phyloP scores from a whole-genome alignment of 2,888 invertebrate species.

The Limnephilus auricula region DNA sequence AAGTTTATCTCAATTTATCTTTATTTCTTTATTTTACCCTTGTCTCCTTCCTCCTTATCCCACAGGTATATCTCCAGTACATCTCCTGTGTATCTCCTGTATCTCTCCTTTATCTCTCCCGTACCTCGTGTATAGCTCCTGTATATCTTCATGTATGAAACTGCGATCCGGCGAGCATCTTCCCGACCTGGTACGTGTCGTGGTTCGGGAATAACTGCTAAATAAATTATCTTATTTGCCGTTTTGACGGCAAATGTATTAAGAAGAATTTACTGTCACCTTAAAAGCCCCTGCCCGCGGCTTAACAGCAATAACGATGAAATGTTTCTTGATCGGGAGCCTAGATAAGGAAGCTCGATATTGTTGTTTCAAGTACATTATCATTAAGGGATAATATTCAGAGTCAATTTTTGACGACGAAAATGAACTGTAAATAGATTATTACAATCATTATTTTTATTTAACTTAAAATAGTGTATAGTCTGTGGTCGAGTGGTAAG shows the following conservation, averaged over 20 bases:
- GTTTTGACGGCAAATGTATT: conserved; percentile 66
- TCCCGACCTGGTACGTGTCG: conserved; percentile 57
- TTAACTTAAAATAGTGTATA: no score
- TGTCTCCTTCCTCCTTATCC: conserved; percentile 53
- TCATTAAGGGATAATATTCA: neutral
- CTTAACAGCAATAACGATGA: conserved; percentile 43
- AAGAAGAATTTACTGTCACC: conserved; percentile 60
- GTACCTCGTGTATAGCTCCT: conserved; percentile 41
- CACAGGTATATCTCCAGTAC: conserved; percentile 38
- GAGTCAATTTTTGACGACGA: neutral
- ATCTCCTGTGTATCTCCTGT: neutral
- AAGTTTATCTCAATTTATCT: conserved; percentile 67
- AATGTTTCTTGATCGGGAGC: neutral
- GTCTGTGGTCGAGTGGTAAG: no score
- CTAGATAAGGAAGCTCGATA: neutral
- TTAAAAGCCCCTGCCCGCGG: conserved; percentile 46
- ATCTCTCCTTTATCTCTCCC: neutral
- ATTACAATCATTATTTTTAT: no score
- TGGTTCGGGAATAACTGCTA: conserved; percentile 65
- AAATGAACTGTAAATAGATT: no score
- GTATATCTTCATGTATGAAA: conserved; percentile 57
- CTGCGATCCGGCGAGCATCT: conserved; percentile 16
- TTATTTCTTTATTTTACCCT: conserved; percentile 67
- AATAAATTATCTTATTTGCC: conserved; percentile 66
- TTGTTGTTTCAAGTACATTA: neutral